Evolutionary conservation across 1,140 invertebrate genomes (phyloP), one percentile per base, ranked within the genome.

Genomic region (Drosophila suzukii): DNA sequence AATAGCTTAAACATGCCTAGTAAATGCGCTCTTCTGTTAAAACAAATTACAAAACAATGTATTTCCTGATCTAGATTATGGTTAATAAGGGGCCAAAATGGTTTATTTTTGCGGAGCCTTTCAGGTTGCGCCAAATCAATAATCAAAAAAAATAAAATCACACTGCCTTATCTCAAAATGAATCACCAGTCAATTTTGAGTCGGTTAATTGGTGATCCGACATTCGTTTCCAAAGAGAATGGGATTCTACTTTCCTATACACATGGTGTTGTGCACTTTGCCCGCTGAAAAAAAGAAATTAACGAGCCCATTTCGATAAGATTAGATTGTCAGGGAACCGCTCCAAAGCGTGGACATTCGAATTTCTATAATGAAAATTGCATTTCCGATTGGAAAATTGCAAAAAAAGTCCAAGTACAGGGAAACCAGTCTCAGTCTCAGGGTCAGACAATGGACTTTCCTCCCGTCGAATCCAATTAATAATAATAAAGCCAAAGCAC

Each of bases 401-500:
- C 39, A 34, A 75, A 75, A 47, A 75, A 49, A 62, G 44, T 46
- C 47, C 15, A 11, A 39, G 24, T 47, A 27, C 60, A 63, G 38
- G 55, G 55, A 36, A 55, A 27, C 17, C 17, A 34, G 60, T 55
- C 30, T 63, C 17, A 34, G 60, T 55, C 30, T 63, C 51, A 63
- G 60, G 68, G 68, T 72, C 68, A 72, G 53, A 72, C 68, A 72
- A 72, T 71, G 43, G 68, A 71, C 66, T 72, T 72, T 72, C 67
- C 46, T 66, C 15, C 44, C 61, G 41, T 56, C 72, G 44, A 76
- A 76, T 76, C 73, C 73, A 76, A 76, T 76, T 76, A 75, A 76
- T 76, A 76, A 76, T 76, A 76, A 75, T 75, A 76, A 76, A 58
- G 60, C 53, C 54, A 39, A 73, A 41, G 53, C 73, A 75, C 54